phyloP scores from a whole-genome alignment of 2,888 invertebrate species.

The Eutolmus rufibarbis region DNA sequence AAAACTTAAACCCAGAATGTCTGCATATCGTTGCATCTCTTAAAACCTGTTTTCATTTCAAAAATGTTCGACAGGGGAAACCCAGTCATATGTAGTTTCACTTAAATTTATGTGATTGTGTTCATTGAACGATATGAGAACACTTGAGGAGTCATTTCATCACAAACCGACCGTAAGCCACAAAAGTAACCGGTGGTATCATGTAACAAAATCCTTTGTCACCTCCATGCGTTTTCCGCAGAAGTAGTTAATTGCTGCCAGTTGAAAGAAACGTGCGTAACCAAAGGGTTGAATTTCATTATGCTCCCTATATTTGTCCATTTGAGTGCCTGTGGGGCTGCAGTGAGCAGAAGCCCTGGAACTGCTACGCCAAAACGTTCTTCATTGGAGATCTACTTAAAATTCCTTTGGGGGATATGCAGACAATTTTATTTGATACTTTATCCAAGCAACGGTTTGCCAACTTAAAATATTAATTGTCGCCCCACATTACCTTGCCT shows the following conservation, averaged over 20 bases:
- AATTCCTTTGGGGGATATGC: neutral
- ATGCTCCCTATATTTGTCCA: neutral
- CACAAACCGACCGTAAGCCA: too few relatives aligned
- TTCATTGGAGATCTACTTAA: neutral
- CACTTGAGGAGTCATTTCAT: too few relatives aligned
- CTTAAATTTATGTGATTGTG: neutral
- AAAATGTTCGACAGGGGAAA: too few relatives aligned
- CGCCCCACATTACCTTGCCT: neutral
- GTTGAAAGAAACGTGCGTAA: too few relatives aligned
- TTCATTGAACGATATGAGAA: neutral
- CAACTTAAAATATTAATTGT: neutral
- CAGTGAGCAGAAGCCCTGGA: neutral
- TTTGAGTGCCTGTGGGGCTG: neutral
- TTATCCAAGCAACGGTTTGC: neutral
- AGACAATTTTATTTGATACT: neutral
- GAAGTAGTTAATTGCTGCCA: neutral
- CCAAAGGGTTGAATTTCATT: neutral
- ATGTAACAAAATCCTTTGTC: neutral
- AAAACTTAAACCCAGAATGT: neutral
- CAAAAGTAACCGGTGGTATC: neutral
- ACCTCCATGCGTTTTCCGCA: neutral
- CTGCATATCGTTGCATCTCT: neutral
- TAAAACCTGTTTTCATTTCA: too few relatives aligned
- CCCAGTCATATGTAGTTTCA: neutral
- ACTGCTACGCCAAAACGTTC: neutral